phyloP scores from a whole-genome alignment of 2,797 vertebrate species.

The Oreochromis mossambicus region DNA sequence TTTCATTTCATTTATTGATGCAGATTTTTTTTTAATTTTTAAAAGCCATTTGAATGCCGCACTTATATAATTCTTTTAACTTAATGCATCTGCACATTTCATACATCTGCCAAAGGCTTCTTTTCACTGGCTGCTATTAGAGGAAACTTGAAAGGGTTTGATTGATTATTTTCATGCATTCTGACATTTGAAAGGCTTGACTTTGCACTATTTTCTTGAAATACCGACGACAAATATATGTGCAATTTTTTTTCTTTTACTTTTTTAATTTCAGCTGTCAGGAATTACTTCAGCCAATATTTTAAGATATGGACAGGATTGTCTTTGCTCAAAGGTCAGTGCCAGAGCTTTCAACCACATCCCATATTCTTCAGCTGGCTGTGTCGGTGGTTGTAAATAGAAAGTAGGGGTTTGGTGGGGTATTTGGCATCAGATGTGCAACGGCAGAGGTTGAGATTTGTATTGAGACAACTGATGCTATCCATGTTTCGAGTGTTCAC shows the following conservation, averaged over 20 bases:
- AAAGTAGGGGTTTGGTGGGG: background rate
- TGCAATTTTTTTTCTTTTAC: background rate
- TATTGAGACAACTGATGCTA: background rate
- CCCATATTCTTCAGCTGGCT: background rate
- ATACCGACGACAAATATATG: background rate
- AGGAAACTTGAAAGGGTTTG: background rate
- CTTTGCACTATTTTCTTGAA: rapidly evolving
- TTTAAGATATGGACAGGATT: background rate
- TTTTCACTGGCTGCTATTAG: background rate
- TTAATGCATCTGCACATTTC: background rate
- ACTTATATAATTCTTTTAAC: background rate
- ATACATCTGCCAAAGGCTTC: background rate
- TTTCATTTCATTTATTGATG: background rate
- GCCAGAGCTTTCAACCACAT: background rate
- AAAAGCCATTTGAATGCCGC: background rate
- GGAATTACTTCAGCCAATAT: no score
- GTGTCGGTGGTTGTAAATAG: background rate
- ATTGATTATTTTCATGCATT: background rate
- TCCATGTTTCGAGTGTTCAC: background rate
- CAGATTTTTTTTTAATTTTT: background rate
- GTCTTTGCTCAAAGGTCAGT: background rate
- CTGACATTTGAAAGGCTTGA: background rate
- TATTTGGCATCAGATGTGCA: background rate
- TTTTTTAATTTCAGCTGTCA: background rate
- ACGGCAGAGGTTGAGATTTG: background rate